Evolutionary conservation across 2,888 invertebrate species (phyloP).

Genomic region (Diarsia mendica): DNA sequence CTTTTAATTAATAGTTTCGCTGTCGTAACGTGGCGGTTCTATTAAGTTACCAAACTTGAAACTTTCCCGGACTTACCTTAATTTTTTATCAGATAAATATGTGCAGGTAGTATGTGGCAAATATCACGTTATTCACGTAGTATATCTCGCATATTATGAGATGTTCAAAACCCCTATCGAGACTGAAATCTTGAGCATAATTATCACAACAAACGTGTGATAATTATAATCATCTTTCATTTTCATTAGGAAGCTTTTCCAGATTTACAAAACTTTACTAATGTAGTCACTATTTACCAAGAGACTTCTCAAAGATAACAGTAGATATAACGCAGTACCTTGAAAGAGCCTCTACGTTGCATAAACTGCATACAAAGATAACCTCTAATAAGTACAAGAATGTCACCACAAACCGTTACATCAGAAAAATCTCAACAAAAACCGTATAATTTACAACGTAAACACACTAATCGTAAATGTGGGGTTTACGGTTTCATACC

Average conservation of each 20-base stretch:
- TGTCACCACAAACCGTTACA: constrained; percentile 57
- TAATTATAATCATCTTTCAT: too few relatives aligned
- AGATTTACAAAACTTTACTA: neutral
- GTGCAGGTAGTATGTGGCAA: neutral
- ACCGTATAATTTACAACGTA: constrained; percentile 59
- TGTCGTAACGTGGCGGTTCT: neutral
- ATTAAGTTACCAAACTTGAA: neutral
- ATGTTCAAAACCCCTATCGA: neutral
- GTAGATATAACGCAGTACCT: neutral
- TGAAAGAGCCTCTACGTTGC: constrained; percentile 7
- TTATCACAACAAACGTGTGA: too few relatives aligned
- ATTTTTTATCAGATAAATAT: neutral
- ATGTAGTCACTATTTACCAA: neutral
- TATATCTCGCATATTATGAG: neutral
- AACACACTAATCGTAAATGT: constrained; percentile 57
- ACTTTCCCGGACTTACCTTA: too few relatives aligned
- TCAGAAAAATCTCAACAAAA: constrained; percentile 53
- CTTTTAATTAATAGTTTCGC: constrained; percentile 1
- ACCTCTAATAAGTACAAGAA: constrained; percentile 40
- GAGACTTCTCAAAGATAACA: neutral
- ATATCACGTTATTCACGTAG: too few relatives aligned
- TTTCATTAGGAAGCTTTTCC: neutral
- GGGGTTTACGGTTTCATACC: constrained; percentile 50
- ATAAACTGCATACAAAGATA: constrained; percentile 27
- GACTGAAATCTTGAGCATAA: neutral